Percentiles rank a stretch among this genome's conserved stretches.
These are phyloP conservation scores for Nerophis ophidion DNA, from an alignment of 2,113 vertebrate species.

Conservation along the genomic window DNA sequence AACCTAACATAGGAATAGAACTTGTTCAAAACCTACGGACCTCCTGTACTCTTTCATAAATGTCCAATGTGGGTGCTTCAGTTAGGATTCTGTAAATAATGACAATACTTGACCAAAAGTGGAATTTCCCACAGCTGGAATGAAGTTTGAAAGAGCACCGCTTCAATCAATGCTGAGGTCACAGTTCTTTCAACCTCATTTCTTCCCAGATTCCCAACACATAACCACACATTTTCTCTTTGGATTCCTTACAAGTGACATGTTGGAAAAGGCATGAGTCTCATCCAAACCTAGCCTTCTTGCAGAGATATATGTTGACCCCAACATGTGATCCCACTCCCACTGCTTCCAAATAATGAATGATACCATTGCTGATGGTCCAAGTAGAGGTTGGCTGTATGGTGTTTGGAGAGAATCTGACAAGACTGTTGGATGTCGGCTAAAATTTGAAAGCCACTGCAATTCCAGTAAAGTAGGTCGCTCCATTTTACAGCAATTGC, in stretches of 20 bases:
- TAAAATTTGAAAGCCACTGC: too few relatives aligned
- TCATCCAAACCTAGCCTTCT: constrained; percentile 27
- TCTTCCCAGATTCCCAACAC: constrained; percentile 8
- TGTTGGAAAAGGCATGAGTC: constrained; percentile 11
- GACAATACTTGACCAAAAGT: too few relatives aligned
- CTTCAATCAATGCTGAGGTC: not conserved
- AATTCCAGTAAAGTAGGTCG: too few relatives aligned
- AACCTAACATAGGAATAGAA: too few relatives aligned
- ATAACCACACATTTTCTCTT: constrained; percentile 48
- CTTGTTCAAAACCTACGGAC: too few relatives aligned
- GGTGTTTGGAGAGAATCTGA: not conserved
- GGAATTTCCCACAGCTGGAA: too few relatives aligned
- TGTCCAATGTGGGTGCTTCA: too few relatives aligned
- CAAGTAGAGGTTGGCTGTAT: constrained; percentile 14
- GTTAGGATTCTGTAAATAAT: too few relatives aligned
- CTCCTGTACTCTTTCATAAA: too few relatives aligned
- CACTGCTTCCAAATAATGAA: constrained; percentile 38
- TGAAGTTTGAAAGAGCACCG: not conserved
- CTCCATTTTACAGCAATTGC: too few relatives aligned
- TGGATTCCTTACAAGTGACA: constrained; percentile 32
- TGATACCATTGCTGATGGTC: constrained; percentile 11
- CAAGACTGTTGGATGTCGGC: too few relatives aligned
- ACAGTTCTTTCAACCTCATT: constrained; percentile 12
- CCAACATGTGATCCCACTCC: constrained; percentile 23
- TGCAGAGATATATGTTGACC: constrained; percentile 40